phyloP scores from a whole-genome alignment of 37 sponge, comb jelly and placozoan species.

The Geodia barretti region DNA sequence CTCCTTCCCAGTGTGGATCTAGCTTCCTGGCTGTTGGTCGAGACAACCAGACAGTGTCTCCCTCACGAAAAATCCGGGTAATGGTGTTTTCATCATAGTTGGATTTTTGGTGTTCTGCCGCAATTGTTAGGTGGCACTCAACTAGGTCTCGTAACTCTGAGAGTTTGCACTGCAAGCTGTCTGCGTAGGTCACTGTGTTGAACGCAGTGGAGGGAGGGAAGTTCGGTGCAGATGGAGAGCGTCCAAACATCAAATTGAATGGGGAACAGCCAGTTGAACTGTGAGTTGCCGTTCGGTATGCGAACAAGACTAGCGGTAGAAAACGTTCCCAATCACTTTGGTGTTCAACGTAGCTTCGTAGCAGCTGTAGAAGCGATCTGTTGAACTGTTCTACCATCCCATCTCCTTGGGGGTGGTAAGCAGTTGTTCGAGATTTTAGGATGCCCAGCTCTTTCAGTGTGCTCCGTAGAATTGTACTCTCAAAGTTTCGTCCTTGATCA shows the following conservation, averaged over 20 bases:
- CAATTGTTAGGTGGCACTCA: too few species aligned
- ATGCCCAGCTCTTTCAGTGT: conserved; percentile 43
- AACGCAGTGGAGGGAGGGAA: too few species aligned
- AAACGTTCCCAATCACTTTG: conserved; percentile 42
- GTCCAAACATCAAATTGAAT: conserved; percentile 62
- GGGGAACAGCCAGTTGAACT: conserved; percentile 39
- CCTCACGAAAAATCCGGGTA: too few species aligned
- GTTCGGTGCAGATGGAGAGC: too few species aligned
- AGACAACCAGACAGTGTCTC: too few species aligned
- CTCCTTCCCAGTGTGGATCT: too few species aligned
- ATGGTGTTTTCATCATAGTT: too few species aligned
- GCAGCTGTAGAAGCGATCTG: conserved; percentile 50
- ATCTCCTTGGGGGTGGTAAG: conserved; percentile 63
- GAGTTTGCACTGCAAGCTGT: too few species aligned
- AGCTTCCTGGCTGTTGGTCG: too few species aligned
- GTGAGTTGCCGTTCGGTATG: conserved; percentile 43
- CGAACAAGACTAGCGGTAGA: conserved; percentile 37
- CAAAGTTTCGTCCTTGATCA: conserved; percentile 62
- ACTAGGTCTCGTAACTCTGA: too few species aligned
- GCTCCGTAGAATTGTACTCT: conserved; percentile 32
- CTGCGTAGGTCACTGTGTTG: too few species aligned
- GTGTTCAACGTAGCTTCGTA: conserved; percentile 14
- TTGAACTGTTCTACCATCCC: conserved; percentile 62
- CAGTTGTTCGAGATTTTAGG: conserved; percentile 34
- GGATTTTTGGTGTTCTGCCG: too few species aligned